Percentiles rank a stretch among this genome's conserved stretches.
Evolutionary conservation across 2,888 invertebrate species (phyloP).

Genomic region (Yponomeuta cagnagella): DNA sequence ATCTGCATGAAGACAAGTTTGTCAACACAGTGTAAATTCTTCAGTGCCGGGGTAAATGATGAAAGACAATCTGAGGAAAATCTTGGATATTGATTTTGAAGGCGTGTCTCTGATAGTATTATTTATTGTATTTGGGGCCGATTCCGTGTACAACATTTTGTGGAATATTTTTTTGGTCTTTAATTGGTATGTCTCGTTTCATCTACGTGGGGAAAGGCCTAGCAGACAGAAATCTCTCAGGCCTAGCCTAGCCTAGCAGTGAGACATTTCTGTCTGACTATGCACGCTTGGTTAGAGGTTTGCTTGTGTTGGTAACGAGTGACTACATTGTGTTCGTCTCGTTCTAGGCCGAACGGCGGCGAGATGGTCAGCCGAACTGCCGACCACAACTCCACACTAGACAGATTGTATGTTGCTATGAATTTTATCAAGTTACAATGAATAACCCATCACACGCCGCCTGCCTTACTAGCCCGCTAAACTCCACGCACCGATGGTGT

Average conservation of each 20-base stretch:
- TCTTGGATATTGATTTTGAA: no score
- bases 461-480: neutral
- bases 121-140: no score
- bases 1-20: no score
- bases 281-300: neutral
- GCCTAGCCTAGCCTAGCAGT: neutral
- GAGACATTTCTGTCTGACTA: neutral
- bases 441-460: conserved; percentile 8
- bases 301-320: neutral
- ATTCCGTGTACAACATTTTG: no score
- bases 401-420: conserved; percentile 68
- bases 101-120: no score
- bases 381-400: conserved; percentile 70
- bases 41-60: no score
- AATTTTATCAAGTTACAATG: conserved; percentile 23
- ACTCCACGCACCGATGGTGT: conserved; percentile 8
- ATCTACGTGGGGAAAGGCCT: no score
- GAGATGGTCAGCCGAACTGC: conserved; percentile 72
- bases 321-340: conserved; percentile 33
- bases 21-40: no score
- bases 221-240: no score
- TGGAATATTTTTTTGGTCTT: no score
- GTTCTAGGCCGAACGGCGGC: conserved; percentile 71
- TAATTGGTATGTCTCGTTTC: no score
- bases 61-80: no score